Evolutionary conservation across 2,113 vertebrate species (phyloP).

Genomic region (Rhynchomys soricoides): DNA sequence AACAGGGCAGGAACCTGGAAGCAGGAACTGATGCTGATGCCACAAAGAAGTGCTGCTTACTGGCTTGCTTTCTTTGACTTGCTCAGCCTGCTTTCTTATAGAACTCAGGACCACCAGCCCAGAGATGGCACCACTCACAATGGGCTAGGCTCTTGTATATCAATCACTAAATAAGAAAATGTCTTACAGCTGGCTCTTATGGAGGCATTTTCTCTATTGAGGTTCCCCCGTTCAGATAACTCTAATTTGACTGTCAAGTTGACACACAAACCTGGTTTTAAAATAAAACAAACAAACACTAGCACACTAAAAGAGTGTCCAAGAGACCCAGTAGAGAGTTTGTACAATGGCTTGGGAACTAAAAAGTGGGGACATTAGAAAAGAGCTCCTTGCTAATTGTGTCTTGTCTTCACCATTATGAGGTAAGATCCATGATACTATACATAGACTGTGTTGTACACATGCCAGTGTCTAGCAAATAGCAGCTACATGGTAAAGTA

Average conservation of each 20-base stretch:
- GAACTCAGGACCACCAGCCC: neutral
- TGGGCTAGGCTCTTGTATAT: neutral
- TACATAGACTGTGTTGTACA: neutral
- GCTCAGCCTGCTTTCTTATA: neutral
- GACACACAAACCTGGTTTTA: no score
- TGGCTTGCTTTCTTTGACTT: neutral
- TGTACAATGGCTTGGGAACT: neutral
- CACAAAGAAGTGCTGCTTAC: neutral
- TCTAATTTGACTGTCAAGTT: neutral
- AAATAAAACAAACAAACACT: no score
- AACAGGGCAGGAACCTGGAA: neutral
- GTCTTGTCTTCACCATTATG: neutral
- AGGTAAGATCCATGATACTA: neutral
- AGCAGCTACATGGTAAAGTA: no score
- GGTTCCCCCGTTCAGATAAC: neutral
- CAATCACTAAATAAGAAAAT: neutral
- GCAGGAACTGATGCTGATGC: neutral
- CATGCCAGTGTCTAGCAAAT: neutral
- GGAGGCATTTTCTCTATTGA: neutral
- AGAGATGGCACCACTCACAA: neutral
- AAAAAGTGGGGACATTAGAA: no score
- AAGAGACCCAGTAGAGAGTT: neutral
- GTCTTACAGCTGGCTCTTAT: neutral
- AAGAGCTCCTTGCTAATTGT: neutral
- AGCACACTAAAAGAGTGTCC: neutral